Evolutionary conservation across 2,797 vertebrate genomes (phyloP).

Genomic region (Myotis pilosus): DNA sequence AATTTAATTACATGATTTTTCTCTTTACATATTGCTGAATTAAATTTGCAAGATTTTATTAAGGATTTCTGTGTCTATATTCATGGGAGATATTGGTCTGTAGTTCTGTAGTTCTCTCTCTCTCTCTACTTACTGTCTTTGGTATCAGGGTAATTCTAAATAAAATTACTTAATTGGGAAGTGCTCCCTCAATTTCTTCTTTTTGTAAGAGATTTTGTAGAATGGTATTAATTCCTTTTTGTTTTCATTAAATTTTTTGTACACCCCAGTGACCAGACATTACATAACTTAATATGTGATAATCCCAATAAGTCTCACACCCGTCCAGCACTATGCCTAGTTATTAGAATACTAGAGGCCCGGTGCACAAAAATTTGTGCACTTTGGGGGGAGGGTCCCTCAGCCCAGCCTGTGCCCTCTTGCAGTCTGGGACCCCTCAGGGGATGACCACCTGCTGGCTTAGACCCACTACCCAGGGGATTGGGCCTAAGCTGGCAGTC

Average conservation of each 20-base stretch:
- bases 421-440: too few species aligned
- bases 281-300: too few species aligned
- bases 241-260: slow-evolving; percentile 67
- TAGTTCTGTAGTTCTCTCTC: background rate
- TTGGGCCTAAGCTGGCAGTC: too few species aligned
- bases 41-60: background rate
- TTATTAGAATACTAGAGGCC: too few species aligned
- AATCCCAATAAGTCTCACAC: too few species aligned
- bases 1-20: background rate
- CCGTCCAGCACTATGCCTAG: too few species aligned
- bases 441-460: too few species aligned
- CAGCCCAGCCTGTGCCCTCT: too few species aligned
- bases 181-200: background rate
- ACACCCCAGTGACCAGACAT: too few species aligned
- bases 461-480: too few species aligned
- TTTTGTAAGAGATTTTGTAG: background rate
- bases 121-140: background rate
- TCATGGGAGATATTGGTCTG: background rate
- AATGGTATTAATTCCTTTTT: background rate
- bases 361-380: too few species aligned
- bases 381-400: too few species aligned
- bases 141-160: background rate
- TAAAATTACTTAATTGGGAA: background rate
- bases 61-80: background rate
- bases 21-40: background rate